Base-by-base conservation (phyloP, 2,888 invertebrate species). In the Cerastis leucographa region DNA sequence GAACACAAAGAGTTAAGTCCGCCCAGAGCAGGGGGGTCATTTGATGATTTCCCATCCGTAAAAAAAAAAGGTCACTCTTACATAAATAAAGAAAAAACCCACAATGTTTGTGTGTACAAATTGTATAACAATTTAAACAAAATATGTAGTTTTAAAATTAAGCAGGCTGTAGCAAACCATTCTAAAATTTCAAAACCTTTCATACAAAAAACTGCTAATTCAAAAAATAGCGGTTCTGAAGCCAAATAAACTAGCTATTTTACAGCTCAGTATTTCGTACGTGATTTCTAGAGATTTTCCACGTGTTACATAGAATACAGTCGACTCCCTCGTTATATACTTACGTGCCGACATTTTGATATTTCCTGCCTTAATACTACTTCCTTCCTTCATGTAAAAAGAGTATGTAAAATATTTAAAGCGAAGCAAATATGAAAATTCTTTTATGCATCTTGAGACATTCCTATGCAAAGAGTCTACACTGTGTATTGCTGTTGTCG, bases 341-440 rank as follows among this genome's bases (percentile, higher is more conserved):
- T 81, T 81, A 79, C 84, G 81, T 81, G 84, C 73, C 69, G 66
- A n/a, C 74, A 84, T 79, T 69, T 61, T 72, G 49, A 70, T 71
- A 62, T 69, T 69, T 78, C 71, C 71, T 78, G 35, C 14, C 49
- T 44, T 29, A 35, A 61, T 49, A 69, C 64, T 14, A 49, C 79
- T 81, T 83, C 79, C 49, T 66, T 19, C 59, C n/a, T n/a, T n/a
- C 49, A 29, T 54, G n/a, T 44, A 71, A 25, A 22, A 35, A 17
- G 35, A 35, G 42, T 14, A 35, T 11, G 14, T 68, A 56, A 82
- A 64, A 79, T 76, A 80, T 80, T 80, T 56, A 78, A 51, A 22
- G 2, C 22, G 5, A 22, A 65, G 42, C 12, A 49, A 80, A 73
- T 72, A 56, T 49, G 56, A 65, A 65, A 25, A 65, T 56, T 74